Evolutionary conservation across 2,797 vertebrate species (phyloP), one percentile per base, ranked within the genome.

Genomic region (Simalia tracyae): DNA sequence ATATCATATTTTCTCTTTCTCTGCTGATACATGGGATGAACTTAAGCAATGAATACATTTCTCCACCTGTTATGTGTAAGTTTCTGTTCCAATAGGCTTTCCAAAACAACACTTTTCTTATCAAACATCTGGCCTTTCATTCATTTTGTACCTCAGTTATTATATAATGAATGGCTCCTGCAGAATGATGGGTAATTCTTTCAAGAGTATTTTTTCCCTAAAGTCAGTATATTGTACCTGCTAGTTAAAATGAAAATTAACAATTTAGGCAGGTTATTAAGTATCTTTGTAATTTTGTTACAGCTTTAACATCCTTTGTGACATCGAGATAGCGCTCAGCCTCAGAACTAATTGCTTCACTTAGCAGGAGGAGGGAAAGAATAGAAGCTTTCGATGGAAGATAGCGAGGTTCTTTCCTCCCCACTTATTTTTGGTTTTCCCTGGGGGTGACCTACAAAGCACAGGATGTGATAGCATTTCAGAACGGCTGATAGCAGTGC

Each of bases 401-500:
- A 68, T 31, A 90, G 93, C 5, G 31, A 19, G 28, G 6, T 64
- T 87, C 15, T 54, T 31, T 7, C 19, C 36, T 57, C 17, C 54
- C 57, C 19, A 15, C 31, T 76, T 76, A 56, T 87, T 88, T 89
- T 87, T 66, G 22, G 36, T 84, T 90, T 54, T 93, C 88, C 61
- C 91, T 88, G 68, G 56, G 61, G 89, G 42, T 92, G 88, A 87
- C 89, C 85, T 92, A 92, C 86, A 92, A 90, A 93, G 89, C 57
- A 68, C 68, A 84, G n/a, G 91, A 90, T 56, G 60, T 60, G 85
- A 87, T 90, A 84, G 42, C 66, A 81, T 91, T 91, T 85, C 88
- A 93, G 61, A 60, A 50, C n/a, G 68, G 61, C 50, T 84, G 72
- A 90, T 59, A 89, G 26, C 84, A 89, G 68, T 93, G 88, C 93